Percentiles rank a stretch among this genome's conserved stretches.
These are phyloP conservation scores for Epinotia ramella DNA, from an alignment of 2,888 invertebrate genomes.

Conservation along the genomic window DNA sequence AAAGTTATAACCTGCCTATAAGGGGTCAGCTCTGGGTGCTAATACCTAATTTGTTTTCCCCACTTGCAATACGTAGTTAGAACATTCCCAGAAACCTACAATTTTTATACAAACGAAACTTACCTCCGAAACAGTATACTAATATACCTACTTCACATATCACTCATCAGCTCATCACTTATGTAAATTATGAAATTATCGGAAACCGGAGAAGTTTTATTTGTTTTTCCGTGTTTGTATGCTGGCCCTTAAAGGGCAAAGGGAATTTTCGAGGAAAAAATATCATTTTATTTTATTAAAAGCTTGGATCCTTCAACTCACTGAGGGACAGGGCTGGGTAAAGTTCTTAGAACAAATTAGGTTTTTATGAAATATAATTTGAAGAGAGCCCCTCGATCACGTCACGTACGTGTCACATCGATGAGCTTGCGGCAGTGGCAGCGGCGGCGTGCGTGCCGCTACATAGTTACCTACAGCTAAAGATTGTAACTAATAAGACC, in stretches of 20 bases:
- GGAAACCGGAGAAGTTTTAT: not conserved
- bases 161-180: no score
- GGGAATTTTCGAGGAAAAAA: not conserved
- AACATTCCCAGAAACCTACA: not conserved
- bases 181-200: not conserved
- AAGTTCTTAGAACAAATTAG: constrained; percentile 5
- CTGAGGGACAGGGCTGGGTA: not conserved
- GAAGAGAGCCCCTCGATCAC: constrained; percentile 1
- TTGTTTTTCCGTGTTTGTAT: not conserved
- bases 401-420: not conserved
- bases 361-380: not conserved
- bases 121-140: not conserved
- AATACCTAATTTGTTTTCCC: not conserved
- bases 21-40: not conserved
- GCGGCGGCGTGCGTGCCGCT: no score
- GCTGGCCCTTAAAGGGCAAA: not conserved
- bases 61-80: not conserved
- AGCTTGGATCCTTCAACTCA: not conserved
- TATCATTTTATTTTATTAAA: not conserved
- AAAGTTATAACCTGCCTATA: not conserved
- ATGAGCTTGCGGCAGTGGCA: constrained; percentile 37
- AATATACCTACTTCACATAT: not conserved
- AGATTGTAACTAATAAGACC: no score
- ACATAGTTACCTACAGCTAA: no score
- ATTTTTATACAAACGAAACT: not conserved